Evolutionary conservation across 2,888 invertebrate genomes (phyloP), one percentile per base, ranked within the genome.

Genomic region (Acholoe squamosa): DNA sequence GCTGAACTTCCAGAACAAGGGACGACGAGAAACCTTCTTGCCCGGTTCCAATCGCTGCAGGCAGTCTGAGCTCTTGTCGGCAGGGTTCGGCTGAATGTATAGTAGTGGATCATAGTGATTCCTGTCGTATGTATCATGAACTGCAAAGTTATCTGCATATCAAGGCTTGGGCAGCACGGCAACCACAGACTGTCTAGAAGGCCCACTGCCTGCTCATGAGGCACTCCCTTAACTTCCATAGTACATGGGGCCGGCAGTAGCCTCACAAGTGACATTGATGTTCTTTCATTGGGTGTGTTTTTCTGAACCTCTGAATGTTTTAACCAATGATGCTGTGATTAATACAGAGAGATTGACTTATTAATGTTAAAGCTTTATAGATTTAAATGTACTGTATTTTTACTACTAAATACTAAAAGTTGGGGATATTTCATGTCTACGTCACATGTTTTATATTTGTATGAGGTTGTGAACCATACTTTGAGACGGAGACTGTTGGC

Each of bases 1-100:
- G 94, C 94, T 89, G 95, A 94, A 94, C 95, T 94, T 94, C 96
- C 95, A 91, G 95, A 95, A 92, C 93, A 94, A 80, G 99, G 99
- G 95, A 98, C 98, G 31, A 98, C 99, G 89, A 98, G 97, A 93
- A 96, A 96, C 95, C 97, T 98, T 93, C 97, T 98, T 91, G 98
- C 98, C 95, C 97, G 97, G 94, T 99, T 99, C 96, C 98, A 98
- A 96, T 98, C 98, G 91, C 97, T 98, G 96, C 97, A 97, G 91
- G 89, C 89, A 52, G 86, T 86, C 25, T 86, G 86, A 86, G 52
- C 76, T 0, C 1, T 14, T 61, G 61, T 61, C 22, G 5, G 19
- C n/a, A 61, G 61, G 61, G 43, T 3, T 43, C 10, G 43, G 43
- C 43, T 43, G 43, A 43, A 43, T 43, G 43, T 43, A 43, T 43